These are phyloP conservation scores for Sarcophaga variegata DNA, from an alignment of 2,888 invertebrate genomes.

Conservation along the genomic window DNA sequence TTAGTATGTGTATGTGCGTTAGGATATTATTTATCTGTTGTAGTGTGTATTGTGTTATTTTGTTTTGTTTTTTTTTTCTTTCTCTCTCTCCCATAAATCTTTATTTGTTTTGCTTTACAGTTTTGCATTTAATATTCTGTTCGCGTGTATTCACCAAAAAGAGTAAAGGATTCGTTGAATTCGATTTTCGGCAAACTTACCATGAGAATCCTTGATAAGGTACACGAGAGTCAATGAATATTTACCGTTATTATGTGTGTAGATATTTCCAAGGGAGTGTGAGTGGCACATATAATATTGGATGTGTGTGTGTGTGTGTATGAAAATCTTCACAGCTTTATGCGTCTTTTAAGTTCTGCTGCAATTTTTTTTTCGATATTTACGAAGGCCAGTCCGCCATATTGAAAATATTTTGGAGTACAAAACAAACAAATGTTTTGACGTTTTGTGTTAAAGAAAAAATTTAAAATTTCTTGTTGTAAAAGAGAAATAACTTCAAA, in stretches of 20 bases:
- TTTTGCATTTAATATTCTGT: conserved; percentile 24
- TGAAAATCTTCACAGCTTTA: neutral
- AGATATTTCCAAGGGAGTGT: neutral
- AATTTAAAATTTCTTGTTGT: no score
- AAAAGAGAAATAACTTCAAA: no score
- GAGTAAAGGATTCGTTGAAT: conserved; percentile 54
- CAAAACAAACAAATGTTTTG: no score
- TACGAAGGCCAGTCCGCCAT: neutral
- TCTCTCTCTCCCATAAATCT: neutral
- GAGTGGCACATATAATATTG: neutral
- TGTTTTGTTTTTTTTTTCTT: conserved; percentile 34
- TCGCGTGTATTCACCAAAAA: conserved; percentile 26
- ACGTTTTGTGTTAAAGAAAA: no score
- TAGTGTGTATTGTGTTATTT: neutral
- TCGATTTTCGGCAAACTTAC: conserved; percentile 45
- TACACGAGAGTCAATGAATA: neutral
- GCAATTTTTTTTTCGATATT: neutral
- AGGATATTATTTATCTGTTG: conserved; percentile 36
- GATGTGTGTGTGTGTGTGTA: neutral
- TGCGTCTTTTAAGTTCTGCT: neutral
- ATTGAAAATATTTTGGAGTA: no score
- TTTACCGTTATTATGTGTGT: conserved; percentile 4
- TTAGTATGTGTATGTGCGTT: conserved; percentile 7
- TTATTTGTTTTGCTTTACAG: conserved; percentile 24
- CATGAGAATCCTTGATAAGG: conserved; percentile 14